A percentile compares a stretch with the other conserved stretches of the same genome.
These are phyloP conservation scores for Cyclargus thomasi DNA, from an alignment of 1,140 invertebrate genomes.

Conservation along the genomic window DNA sequence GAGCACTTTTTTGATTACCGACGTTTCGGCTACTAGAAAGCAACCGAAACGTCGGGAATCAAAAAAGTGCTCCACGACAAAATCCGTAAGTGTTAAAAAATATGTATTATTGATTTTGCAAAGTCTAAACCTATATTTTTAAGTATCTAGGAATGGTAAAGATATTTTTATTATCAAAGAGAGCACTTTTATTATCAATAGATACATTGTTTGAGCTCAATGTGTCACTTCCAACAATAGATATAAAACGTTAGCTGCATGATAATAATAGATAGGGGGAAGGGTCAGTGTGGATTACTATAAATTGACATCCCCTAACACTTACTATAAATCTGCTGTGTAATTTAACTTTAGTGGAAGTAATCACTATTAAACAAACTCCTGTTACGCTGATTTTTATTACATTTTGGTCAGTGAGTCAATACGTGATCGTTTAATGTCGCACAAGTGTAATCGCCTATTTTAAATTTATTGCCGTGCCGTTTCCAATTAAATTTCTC, in stretches of 20 bases:
- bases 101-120: no score
- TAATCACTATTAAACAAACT: neutral
- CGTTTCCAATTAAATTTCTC: conserved; percentile 36
- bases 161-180: no score
- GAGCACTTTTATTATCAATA: neutral
- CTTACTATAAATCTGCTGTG: neutral
- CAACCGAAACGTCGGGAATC: no score
- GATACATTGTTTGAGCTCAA: neutral
- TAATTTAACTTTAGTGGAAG: neutral
- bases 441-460: neutral
- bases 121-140: no score
- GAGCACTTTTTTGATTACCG: no score
- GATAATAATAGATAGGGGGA: neutral
- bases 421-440: neutral
- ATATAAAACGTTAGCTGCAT: neutral
- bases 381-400: neutral
- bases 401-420: neutral
- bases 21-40: no score
- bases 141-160: no score
- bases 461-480: conserved; percentile 9
- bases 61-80: no score
- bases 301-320: neutral
- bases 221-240: neutral
- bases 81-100: no score
- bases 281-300: neutral